Conservation (phyloP, 2,888 invertebrate species). For the Cyclophora punctaria region DNA sequence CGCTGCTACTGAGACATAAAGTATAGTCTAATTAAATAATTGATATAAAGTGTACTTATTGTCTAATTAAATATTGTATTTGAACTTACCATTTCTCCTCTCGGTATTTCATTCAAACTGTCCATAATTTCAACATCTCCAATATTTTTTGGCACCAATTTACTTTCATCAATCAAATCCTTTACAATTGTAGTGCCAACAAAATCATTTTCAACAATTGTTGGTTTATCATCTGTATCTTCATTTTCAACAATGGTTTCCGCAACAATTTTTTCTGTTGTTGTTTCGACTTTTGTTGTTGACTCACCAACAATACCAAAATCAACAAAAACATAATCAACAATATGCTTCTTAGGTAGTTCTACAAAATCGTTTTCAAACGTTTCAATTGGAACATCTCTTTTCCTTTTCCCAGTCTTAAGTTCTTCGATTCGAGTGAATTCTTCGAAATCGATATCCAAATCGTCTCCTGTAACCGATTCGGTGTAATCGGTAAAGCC, state of each 20-base stretch:
- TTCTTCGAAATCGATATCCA: slow-evolving; percentile 33
- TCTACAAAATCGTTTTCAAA: slow-evolving; percentile 32
- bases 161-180: slow-evolving; percentile 42
- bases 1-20: no score
- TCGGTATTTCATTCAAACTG: slow-evolving; percentile 10
- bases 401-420: slow-evolving; percentile 21
- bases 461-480: slow-evolving; percentile 25
- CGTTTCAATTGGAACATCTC: slow-evolving; percentile 24
- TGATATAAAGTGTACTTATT: no score
- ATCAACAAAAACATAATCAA: slow-evolving; percentile 47
- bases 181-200: slow-evolving; percentile 24
- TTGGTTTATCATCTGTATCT: slow-evolving; percentile 16
- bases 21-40: no score
- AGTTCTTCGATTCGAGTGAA: slow-evolving; percentile 29
- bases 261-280: neutral
- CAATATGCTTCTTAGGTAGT: slow-evolving; percentile 26
- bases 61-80: no score
- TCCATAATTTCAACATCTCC: slow-evolving; percentile 42
- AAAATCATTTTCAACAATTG: slow-evolving; percentile 11
- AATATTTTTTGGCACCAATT: slow-evolving; percentile 32
- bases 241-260: slow-evolving; percentile 8
- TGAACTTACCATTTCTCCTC: slow-evolving; percentile 23
- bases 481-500: slow-evolving; percentile 34
- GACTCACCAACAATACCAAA: slow-evolving; percentile 18
- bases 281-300: neutral